These are phyloP conservation scores for Schrankia costaestrigalis DNA, from an alignment of 2,888 invertebrate species.

Conservation along the genomic window DNA sequence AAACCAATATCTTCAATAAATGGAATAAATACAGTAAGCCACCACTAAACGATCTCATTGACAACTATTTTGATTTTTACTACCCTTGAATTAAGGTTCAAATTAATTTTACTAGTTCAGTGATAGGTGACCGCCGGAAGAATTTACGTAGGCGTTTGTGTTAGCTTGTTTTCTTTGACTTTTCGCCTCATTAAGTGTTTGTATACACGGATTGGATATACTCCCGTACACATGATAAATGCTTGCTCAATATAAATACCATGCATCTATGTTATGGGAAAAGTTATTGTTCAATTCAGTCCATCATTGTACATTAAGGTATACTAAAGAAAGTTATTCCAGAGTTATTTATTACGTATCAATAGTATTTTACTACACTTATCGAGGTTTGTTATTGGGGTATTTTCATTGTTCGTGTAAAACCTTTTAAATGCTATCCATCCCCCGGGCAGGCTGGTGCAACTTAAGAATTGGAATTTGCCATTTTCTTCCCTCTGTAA, in stretches of 20 bases:
- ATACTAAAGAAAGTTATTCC: too few relatives aligned
- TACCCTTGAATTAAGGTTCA: background rate
- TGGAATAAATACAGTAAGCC: constrained; percentile 9
- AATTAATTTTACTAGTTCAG: constrained; percentile 11
- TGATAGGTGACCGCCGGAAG: constrained; percentile 27
- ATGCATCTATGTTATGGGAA: constrained; percentile 51
- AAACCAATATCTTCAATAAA: constrained; percentile 15
- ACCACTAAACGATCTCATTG: background rate
- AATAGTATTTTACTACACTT: too few relatives aligned
- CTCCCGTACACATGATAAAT: constrained; percentile 52
- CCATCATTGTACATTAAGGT: too few relatives aligned
- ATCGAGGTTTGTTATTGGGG: too few relatives aligned
- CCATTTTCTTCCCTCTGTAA: too few relatives aligned
- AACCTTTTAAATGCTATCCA: too few relatives aligned
- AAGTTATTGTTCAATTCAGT: constrained; percentile 51
- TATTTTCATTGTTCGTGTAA: too few relatives aligned
- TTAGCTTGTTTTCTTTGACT: constrained; percentile 64
- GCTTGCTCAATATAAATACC: constrained; percentile 58
- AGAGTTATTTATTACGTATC: too few relatives aligned
- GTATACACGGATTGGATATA: constrained; percentile 63
- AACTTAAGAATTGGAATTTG: too few relatives aligned
- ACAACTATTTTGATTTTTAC: background rate
- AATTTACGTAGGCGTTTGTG: constrained; percentile 63
- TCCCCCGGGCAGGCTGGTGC: too few relatives aligned
- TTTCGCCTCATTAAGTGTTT: constrained; percentile 72